Evolutionary conservation across 2,888 invertebrate genomes (phyloP).

Genomic region (Limnephilus marmoratus): DNA sequence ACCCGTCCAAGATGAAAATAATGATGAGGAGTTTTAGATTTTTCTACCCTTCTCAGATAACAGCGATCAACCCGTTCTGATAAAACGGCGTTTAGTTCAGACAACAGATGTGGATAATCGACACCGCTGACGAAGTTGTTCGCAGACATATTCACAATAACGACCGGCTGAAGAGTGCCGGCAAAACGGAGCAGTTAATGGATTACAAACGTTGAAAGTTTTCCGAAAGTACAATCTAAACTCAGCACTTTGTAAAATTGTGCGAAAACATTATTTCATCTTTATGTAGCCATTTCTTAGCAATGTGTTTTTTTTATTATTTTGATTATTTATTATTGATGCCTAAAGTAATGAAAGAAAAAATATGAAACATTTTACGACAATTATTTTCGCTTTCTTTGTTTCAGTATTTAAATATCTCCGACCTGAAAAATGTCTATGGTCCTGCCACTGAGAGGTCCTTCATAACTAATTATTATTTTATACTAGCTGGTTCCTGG

Average conservation of each 20-base stretch:
- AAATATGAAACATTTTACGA: neutral
- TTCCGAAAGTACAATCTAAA: neutral
- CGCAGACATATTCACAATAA: neutral
- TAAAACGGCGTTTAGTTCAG: neutral
- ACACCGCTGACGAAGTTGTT: neutral
- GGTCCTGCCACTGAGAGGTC: neutral
- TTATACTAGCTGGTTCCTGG: too few species aligned
- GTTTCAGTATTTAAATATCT: neutral
- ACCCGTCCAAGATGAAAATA: neutral
- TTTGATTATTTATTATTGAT: neutral
- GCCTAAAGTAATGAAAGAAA: neutral
- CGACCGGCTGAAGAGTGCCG: neutral
- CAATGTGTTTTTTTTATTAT: neutral
- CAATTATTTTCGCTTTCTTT: neutral
- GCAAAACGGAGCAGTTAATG: neutral
- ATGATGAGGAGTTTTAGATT: neutral
- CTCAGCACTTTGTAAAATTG: neutral
- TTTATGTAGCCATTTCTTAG: neutral
- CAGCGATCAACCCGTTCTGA: neutral
- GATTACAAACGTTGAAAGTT: constrained; percentile 11
- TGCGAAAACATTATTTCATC: neutral
- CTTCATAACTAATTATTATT: too few species aligned
- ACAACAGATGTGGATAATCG: neutral
- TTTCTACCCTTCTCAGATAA: neutral
- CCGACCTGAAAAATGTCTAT: neutral